Evolutionary conservation across 92 coral and sea anemone species (phyloP).

Genomic region (Umimayanthus kanabou): DNA sequence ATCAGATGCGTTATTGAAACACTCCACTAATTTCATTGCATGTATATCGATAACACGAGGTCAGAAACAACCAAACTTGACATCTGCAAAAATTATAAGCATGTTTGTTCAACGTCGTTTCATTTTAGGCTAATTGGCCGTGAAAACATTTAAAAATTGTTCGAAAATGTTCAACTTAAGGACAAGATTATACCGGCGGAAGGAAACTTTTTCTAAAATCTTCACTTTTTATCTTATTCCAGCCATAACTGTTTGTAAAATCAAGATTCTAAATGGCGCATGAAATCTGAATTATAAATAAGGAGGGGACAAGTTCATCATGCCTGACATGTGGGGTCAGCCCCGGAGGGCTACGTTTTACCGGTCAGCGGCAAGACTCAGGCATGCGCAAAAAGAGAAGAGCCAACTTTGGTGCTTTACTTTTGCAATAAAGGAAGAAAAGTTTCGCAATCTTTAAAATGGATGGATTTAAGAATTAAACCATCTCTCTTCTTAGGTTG

Average conservation of each 20-base stretch:
- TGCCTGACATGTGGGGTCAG: too few relatives aligned
- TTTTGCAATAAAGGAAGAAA: too few relatives aligned
- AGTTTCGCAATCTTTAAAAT: too few relatives aligned
- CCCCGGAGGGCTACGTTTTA: too few relatives aligned
- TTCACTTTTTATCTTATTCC: background rate
- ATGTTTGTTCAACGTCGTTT: background rate
- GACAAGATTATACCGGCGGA: background rate
- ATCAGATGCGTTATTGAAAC: background rate
- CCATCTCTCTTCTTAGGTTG: too few relatives aligned
- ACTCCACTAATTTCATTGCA: slow-evolving; percentile 29
- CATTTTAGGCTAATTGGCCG: slow-evolving; percentile 14
- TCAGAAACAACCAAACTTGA: background rate
- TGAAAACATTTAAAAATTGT: background rate
- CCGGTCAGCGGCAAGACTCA: too few relatives aligned
- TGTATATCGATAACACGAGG: slow-evolving; percentile 4
- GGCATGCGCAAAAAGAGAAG: too few relatives aligned
- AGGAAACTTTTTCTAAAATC: background rate
- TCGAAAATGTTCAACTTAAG: background rate
- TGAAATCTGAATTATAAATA: too few relatives aligned
- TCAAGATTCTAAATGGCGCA: too few relatives aligned
- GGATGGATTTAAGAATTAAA: too few relatives aligned
- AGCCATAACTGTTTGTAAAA: background rate
- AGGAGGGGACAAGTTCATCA: background rate
- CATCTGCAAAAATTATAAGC: slow-evolving; percentile 11
- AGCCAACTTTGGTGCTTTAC: too few relatives aligned